Base-by-base conservation (phyloP, 1,140 invertebrate genomes). In the Brachionus koreanus region DNA sequence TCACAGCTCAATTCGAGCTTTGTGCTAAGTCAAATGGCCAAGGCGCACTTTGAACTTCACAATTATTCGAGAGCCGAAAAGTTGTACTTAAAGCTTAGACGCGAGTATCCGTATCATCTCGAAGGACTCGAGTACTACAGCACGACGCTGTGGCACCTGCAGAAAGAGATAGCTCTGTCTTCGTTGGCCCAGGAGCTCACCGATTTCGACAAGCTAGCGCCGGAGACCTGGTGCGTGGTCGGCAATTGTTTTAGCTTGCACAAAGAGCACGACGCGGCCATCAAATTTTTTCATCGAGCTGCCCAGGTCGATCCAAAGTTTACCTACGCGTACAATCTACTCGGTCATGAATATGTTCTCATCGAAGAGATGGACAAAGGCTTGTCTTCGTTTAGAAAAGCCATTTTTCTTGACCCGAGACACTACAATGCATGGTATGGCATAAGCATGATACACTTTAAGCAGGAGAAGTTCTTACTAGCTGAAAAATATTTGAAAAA, bases 381-480 rank as follows among this genome's bases (percentile, higher is more conserved):
- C 0, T 92, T 97, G 88, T 92, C 93, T 76, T 96, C 94, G 87
- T 99, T 97, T 87, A 91, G 95, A 84, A 95, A 93, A 85, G 96
- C 97, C 1, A 92, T 98, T 9, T 91, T 94, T 83, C 91, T 98
- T 63, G 94, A 98, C 89, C 92, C 94, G 3, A 91, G 95, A 67
- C 96, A 98, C 90, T 99, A 98, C 87, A 97, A 98, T 88, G 96
- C 96, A 6, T 98, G 96, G 95, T 92, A 87, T 88, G 97, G 97
- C 46, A 93, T 99, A 83, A 97, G 96, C n/a, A 94, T 96, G 85
- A 97, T 98, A 83, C 97, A 95, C 87, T 97, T 95, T 42, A 97
- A 98, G 87, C 95, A 98, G 87, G 97, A 98, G 87, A 93, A 96
- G 84, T 98, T 93, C 88, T 91, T 92, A 85, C 88, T 95, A 75